Evolutionary conservation across 2,888 invertebrate genomes (phyloP).

Genomic region (Drosophila leonis): DNA sequence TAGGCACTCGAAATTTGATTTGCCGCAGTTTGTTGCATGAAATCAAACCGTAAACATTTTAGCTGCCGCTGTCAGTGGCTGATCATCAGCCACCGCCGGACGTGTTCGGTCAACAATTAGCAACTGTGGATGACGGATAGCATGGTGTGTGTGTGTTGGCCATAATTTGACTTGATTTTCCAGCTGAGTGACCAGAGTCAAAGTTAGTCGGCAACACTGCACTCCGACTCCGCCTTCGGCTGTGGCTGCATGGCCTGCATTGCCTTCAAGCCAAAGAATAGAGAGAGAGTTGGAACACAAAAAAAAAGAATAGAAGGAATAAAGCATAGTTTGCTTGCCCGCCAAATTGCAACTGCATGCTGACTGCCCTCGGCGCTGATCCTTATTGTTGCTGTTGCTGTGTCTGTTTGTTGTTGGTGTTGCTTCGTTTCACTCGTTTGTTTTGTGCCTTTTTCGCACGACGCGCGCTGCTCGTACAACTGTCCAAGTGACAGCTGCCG

Average conservation of each 20-base stretch:
- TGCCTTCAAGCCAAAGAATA: constrained; percentile 13
- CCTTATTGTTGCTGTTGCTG: constrained; percentile 44
- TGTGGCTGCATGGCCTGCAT: constrained; percentile 37
- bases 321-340: constrained; percentile 46
- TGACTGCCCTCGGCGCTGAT: constrained; percentile 40
- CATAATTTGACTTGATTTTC: constrained; percentile 71
- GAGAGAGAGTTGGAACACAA: background rate
- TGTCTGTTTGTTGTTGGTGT: constrained; percentile 72
- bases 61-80: constrained; percentile 10
- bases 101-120: constrained; percentile 62
- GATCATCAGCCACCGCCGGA: constrained; percentile 16
- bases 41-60: constrained; percentile 1
- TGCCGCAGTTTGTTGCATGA: constrained; percentile 21
- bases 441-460: constrained; percentile 57
- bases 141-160: constrained; percentile 31
- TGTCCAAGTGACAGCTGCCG: constrained; percentile 83
- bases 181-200: constrained; percentile 49
- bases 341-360: constrained; percentile 65
- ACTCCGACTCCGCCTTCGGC: background rate
- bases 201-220: constrained; percentile 26
- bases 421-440: constrained; percentile 69
- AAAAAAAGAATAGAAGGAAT: background rate
- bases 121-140: constrained; percentile 25
- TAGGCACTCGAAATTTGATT: constrained; percentile 19
- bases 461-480: constrained; percentile 72